phyloP scores from a whole-genome alignment of 53 echinoderm and acorn worm genomes.

The Glandiceps talaboti region DNA sequence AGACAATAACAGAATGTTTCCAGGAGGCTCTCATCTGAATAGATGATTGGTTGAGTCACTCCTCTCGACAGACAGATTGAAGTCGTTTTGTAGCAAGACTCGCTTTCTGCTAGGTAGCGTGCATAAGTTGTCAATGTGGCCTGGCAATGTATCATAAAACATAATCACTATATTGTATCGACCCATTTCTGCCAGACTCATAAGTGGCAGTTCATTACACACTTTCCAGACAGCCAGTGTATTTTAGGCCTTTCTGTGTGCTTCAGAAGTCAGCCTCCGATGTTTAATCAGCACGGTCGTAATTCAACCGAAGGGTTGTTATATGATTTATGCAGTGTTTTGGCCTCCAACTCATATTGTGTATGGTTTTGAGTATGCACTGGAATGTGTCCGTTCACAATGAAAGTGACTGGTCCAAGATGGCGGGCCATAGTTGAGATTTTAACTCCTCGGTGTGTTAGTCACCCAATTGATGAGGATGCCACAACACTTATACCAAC shows the following conservation, averaged over 20 bases:
- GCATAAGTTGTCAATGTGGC: background rate
- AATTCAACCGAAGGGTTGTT: background rate
- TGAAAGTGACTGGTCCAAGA: background rate
- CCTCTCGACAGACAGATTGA: too few relatives aligned
- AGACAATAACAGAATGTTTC: too few relatives aligned
- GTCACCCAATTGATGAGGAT: too few relatives aligned
- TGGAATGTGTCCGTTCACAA: background rate
- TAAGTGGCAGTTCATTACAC: background rate
- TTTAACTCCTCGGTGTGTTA: too few relatives aligned
- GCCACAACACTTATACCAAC: too few relatives aligned
- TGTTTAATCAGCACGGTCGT: background rate
- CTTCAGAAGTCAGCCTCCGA: background rate
- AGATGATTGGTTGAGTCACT: too few relatives aligned
- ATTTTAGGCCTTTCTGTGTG: background rate
- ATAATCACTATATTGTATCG: background rate
- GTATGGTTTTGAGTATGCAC: background rate
- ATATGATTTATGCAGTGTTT: background rate
- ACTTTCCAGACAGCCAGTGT: background rate
- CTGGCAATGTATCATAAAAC: background rate
- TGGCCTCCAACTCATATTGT: background rate
- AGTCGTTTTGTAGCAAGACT: background rate
- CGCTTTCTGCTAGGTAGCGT: background rate
- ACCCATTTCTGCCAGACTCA: background rate
- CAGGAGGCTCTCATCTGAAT: too few relatives aligned
- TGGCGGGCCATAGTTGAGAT: too few relatives aligned